phyloP scores from a whole-genome alignment of 2,113 vertebrate genomes.

The Elachura formosa region DNA sequence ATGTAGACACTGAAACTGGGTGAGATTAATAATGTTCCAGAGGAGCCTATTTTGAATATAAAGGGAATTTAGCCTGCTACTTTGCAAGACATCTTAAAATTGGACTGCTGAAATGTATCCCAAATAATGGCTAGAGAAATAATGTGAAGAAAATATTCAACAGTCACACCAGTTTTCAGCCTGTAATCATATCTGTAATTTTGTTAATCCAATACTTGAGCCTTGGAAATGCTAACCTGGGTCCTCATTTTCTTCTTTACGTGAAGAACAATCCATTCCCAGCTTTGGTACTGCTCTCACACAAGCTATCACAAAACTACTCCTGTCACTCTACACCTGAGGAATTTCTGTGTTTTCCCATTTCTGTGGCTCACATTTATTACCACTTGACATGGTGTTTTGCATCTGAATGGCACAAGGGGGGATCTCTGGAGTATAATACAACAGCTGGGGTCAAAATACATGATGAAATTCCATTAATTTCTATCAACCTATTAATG shows the following conservation, averaged over 20 bases:
- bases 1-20: not conserved
- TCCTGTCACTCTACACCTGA: not conserved
- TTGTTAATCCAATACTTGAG: not conserved
- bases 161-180: not conserved
- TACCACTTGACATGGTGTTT: not conserved
- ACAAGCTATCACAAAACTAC: not conserved
- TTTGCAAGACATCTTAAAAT: not conserved
- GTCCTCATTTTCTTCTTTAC: not conserved
- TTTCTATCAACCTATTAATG: not conserved
- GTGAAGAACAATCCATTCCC: not conserved
- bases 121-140: not conserved
- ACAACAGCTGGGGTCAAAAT: not conserved
- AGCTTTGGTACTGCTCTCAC: not conserved
- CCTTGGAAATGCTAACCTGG: not conserved
- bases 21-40: not conserved
- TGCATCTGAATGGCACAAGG: not conserved
- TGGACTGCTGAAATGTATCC: not conserved
- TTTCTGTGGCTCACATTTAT: not conserved
- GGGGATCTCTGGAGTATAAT: not conserved
- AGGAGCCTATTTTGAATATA: not conserved
- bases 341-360: not conserved
- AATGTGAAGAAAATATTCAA: constrained; percentile 3
- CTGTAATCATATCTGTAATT: not conserved
- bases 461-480: not conserved
- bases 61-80: not conserved